Percentiles rank a stretch among this genome's conserved stretches.
Conservation (phyloP, 2,888 invertebrate species). For the Oscheius sp. region DNA sequence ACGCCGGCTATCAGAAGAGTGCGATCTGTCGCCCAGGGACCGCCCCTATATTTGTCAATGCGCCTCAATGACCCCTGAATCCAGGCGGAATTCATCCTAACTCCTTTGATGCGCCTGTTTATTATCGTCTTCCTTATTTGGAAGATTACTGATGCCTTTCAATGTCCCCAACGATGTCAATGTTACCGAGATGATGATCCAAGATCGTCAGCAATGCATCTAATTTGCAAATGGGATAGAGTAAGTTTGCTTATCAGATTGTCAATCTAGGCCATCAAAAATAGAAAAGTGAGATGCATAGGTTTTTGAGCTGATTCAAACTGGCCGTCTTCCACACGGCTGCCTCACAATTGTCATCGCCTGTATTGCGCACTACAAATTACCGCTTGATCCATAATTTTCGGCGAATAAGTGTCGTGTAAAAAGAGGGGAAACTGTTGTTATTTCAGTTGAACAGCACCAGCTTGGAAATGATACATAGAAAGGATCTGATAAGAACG, state of each 20-base stretch:
- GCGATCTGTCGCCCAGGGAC: conserved; percentile 28
- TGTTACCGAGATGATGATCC: conserved; percentile 57
- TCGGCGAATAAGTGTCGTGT: neutral
- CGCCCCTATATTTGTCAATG: conserved; percentile 32
- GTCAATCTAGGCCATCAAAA: too few relatives aligned
- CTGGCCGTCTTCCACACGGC: conserved; percentile 20
- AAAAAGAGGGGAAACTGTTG: too few relatives aligned
- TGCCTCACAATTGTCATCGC: conserved; percentile 1
- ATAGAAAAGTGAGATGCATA: too few relatives aligned
- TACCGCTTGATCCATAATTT: neutral
- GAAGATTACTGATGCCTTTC: too few relatives aligned
- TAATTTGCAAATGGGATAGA: conserved; percentile 64
- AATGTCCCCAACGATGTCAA: conserved; percentile 57
- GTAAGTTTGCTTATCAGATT: conserved; percentile 32
- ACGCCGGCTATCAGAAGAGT: conserved; percentile 11
- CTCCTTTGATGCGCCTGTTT: neutral
- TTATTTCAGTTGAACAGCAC: conserved; percentile 59
- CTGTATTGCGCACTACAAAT: too few relatives aligned
- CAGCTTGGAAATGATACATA: conserved; percentile 41
- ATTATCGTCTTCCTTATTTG: neutral
- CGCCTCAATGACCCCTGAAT: conserved; percentile 32
- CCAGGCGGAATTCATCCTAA: conserved; percentile 6
- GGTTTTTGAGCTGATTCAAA: too few relatives aligned
- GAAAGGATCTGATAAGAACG: conserved; percentile 57
- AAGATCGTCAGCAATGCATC: conserved; percentile 47